Evolutionary conservation across 2,888 invertebrate species (phyloP).

Genomic region (Eristalinus aeneus): DNA sequence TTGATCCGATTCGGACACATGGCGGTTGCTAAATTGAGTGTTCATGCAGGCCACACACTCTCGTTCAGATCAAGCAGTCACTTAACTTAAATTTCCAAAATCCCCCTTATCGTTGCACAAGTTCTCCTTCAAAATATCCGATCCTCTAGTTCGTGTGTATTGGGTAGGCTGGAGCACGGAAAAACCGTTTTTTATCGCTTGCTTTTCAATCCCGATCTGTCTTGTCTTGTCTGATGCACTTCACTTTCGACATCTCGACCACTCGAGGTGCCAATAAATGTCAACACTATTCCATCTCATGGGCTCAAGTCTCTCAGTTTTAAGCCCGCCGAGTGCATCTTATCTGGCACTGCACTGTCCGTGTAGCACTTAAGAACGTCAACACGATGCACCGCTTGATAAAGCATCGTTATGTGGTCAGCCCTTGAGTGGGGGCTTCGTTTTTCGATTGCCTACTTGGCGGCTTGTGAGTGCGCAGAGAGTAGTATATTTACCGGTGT

Average conservation of each 20-base stretch:
- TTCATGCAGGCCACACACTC: too few species aligned
- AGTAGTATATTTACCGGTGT: too few species aligned
- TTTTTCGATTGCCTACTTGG: slow-evolving; percentile 39
- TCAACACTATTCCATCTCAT: not conserved
- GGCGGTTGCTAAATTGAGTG: too few species aligned
- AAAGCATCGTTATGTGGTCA: slow-evolving; percentile 41
- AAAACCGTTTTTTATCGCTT: not conserved
- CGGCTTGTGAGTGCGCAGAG: not conserved
- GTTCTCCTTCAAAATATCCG: not conserved
- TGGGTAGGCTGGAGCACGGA: not conserved
- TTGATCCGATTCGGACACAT: too few species aligned
- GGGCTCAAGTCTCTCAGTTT: not conserved
- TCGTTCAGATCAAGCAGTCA: not conserved
- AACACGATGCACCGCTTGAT: slow-evolving; percentile 35
- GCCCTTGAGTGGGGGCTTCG: slow-evolving; percentile 22
- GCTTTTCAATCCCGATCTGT: not conserved
- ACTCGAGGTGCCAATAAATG: not conserved
- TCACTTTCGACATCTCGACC: not conserved
- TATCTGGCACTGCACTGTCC: not conserved
- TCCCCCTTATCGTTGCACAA: not conserved
- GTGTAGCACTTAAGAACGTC: slow-evolving; percentile 27
- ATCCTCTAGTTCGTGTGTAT: not conserved
- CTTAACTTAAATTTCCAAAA: not conserved
- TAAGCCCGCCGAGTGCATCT: slow-evolving; percentile 1
- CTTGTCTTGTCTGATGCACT: not conserved